phyloP scores from a whole-genome alignment of 2,113 vertebrate genomes.

The Tachuris rubrigastra region DNA sequence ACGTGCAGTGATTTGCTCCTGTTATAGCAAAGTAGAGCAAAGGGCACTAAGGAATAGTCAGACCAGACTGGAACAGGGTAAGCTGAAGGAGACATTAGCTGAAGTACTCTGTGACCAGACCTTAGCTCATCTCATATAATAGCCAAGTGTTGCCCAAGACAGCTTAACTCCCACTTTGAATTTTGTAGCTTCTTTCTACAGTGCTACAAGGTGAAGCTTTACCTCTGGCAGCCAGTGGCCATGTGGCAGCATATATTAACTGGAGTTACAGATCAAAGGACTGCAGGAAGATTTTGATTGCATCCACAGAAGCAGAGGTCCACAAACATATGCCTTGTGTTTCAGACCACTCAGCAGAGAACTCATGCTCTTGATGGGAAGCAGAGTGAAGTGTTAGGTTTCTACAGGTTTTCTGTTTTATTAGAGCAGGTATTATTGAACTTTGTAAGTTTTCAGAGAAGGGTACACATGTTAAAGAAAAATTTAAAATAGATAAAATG shows the following conservation, averaged over 20 bases:
- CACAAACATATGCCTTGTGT: neutral
- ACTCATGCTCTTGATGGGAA: neutral
- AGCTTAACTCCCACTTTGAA: neutral
- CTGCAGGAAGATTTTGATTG: neutral
- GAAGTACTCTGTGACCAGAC: neutral
- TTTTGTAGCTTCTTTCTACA: neutral
- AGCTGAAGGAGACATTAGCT: neutral
- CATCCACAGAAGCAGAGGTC: neutral
- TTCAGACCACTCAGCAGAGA: neutral
- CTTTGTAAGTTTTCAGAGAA: neutral
- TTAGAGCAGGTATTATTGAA: neutral
- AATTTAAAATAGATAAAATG: neutral
- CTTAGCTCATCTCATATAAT: neutral
- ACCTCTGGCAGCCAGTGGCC: neutral
- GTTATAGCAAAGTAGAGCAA: neutral
- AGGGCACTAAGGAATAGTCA: neutral
- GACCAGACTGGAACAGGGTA: fast-evolving
- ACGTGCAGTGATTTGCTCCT: neutral
- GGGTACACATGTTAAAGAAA: neutral
- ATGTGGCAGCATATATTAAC: neutral
- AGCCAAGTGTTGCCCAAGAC: neutral
- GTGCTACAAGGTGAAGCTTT: neutral
- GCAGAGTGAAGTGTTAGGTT: neutral
- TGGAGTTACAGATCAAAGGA: neutral
- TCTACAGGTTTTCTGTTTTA: neutral